A percentile compares a stretch with the other conserved stretches of the same genome.
phyloP scores from a whole-genome alignment of 2,797 vertebrate genomes.

The Xerus rutilus region DNA sequence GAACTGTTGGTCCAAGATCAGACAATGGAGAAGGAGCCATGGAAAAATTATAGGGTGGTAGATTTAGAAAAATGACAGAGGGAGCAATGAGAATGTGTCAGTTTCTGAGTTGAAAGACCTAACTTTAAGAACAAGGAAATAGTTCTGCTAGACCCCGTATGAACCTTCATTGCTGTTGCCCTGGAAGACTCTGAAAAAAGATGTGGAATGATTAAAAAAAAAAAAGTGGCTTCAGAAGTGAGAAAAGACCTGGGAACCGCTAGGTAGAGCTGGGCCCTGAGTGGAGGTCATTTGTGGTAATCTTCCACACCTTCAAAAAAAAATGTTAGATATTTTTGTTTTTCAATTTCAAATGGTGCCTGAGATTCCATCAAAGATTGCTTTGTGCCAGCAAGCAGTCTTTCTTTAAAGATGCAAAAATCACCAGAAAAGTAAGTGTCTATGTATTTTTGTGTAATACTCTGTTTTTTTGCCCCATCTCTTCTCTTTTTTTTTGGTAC shows the following conservation, averaged over 20 bases:
- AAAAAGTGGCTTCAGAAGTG: neutral
- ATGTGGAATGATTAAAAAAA: neutral
- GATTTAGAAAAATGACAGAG: neutral
- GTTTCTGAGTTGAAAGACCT: conserved; percentile 11
- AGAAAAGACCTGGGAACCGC: neutral
- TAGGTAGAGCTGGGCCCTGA: neutral
- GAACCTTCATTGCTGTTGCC: neutral
- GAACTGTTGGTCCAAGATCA: neutral
- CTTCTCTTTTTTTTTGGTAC: neutral
- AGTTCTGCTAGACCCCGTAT: neutral
- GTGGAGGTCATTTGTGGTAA: neutral
- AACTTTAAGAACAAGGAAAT: neutral
- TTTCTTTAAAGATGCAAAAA: conserved; percentile 1
- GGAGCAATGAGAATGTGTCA: neutral
- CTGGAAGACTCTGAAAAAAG: neutral
- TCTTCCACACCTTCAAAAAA: neutral
- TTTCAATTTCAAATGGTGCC: neutral
- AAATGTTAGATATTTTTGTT: neutral
- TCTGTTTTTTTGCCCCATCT: neutral
- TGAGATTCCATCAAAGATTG: neutral
- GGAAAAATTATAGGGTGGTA: neutral
- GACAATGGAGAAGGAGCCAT: neutral
- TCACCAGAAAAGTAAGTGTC: neutral
- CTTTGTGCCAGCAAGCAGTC: neutral
- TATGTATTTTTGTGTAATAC: neutral